A percentile compares a stretch with the other conserved stretches of the same genome.
phyloP scores from a whole-genome alignment of 2,113 vertebrate species.

The Anolis carolinensis region DNA sequence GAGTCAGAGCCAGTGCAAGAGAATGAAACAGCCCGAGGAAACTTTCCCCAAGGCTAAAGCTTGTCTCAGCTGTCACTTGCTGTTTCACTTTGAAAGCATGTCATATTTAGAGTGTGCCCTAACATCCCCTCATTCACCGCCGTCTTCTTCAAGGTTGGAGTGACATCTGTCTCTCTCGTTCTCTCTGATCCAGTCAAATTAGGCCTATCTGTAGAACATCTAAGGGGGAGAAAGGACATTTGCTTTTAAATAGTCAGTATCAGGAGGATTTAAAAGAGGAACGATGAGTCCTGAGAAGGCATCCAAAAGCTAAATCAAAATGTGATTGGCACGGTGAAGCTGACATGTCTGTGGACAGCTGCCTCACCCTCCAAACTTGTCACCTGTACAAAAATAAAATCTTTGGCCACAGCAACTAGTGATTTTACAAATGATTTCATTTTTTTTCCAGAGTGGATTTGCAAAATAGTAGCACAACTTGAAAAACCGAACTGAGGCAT shows the following conservation, averaged over 20 bases:
- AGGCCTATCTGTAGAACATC: not conserved
- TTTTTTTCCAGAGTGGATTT: not conserved
- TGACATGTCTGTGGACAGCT: not conserved
- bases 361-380: not conserved
- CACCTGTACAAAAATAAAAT: not conserved
- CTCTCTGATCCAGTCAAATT: not conserved
- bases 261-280: not conserved
- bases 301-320: not conserved
- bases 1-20: not conserved
- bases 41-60: not conserved
- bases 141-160: not conserved
- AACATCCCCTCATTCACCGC: not conserved
- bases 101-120: not conserved
- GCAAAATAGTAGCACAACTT: not conserved
- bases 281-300: not conserved
- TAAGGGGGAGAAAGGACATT: not conserved
- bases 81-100: not conserved
- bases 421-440: not conserved
- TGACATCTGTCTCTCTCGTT: not conserved
- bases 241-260: not conserved
- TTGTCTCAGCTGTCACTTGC: not conserved
- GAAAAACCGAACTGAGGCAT: not conserved
- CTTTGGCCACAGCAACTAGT: not conserved
- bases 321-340: not conserved
- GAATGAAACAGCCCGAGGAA: not conserved